Base-by-base conservation (phyloP, 1,140 invertebrate genomes). In the Pentalonia nigronervosa region DNA sequence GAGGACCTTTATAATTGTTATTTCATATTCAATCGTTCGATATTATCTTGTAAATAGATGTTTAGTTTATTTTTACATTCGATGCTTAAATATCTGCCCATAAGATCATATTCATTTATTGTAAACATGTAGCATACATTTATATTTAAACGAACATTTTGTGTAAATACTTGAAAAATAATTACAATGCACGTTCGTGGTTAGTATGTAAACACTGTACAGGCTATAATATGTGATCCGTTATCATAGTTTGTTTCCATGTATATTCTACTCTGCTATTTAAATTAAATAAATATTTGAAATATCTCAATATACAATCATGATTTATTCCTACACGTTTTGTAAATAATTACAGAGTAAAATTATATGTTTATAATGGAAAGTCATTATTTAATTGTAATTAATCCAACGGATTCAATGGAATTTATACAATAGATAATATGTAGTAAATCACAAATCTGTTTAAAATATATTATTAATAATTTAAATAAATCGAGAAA, bases 211-310 rank as follows among this genome's bases (percentile, higher is more conserved):
- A n/a, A n/a, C 41, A 41, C 41, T 76, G 17, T 76, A 76, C 14
- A 17, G n/a, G 60, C 30, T 34, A 76, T 41, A 41, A 41, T 41
- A 41, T 76, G 14, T 34, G 4, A n/a, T 53, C 30, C 11, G 30
- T 76, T n/a, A 76, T 34, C 60, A n/a, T 20, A 2, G 60, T 76
- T 76, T 76, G 14, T 76, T n/a, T 76, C 20, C 17, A n/a, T 30
- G 30, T 76, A 7, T n/a, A n/a, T 76, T 21, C n/a, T 76, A n/a
- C n/a, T 17, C 30, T 14, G n/a, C 60, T 76, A n/a, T 34, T 76
- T 76, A n/a, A 76, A 76, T 76, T 17, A 76, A 34, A 76, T 76
- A 76, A 76, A 76, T 76, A 76, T 76, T 76, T 76, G 30, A 76
- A 34, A 76, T 76, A n/a, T 76, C 60, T n/a, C 14, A 17, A 17